These are phyloP conservation scores for Nesidiocoris tenuis DNA, from an alignment of 2,888 invertebrate species.

Conservation along the genomic window DNA sequence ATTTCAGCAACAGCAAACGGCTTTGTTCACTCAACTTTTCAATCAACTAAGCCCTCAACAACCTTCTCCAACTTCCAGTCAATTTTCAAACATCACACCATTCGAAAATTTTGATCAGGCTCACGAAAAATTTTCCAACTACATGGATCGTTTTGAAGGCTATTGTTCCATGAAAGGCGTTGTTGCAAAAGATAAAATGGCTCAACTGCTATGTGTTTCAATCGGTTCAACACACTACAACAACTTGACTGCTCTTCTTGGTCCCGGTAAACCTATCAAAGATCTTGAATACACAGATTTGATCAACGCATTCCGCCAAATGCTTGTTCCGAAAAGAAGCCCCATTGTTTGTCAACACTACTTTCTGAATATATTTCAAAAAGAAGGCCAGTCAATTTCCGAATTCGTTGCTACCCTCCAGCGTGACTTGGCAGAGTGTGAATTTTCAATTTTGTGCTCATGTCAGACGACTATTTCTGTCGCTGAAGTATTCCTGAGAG, in stretches of 20 bases:
- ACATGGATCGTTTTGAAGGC: constrained; percentile 9
- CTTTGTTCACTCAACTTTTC: too few species aligned
- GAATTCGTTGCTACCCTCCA: constrained; percentile 7
- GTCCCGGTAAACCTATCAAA: neutral
- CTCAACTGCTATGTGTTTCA: constrained; percentile 8
- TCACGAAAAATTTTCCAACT: constrained; percentile 1
- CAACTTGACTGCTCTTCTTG: neutral
- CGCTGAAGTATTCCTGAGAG: neutral
- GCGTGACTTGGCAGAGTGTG: neutral
- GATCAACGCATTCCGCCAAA: neutral
- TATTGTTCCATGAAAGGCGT: constrained; percentile 8
- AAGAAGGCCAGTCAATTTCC: neutral
- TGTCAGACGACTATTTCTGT: neutral
- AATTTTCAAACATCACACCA: too few species aligned
- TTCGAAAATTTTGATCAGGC: constrained; percentile 1
- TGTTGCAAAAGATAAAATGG: neutral
- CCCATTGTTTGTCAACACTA: neutral
- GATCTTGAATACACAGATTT: neutral
- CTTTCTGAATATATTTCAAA: constrained; percentile 9
- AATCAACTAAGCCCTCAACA: too few species aligned
- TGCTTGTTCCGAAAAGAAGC: neutral
- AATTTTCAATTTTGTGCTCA: neutral
- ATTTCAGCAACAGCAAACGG: too few species aligned
- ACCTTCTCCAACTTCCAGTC: too few species aligned
- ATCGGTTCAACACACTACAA: constrained; percentile 15